Evolutionary conservation across 2,113 vertebrate species (phyloP), one percentile per base, ranked within the genome.

Genomic region (Gnathochromis pfefferi): DNA sequence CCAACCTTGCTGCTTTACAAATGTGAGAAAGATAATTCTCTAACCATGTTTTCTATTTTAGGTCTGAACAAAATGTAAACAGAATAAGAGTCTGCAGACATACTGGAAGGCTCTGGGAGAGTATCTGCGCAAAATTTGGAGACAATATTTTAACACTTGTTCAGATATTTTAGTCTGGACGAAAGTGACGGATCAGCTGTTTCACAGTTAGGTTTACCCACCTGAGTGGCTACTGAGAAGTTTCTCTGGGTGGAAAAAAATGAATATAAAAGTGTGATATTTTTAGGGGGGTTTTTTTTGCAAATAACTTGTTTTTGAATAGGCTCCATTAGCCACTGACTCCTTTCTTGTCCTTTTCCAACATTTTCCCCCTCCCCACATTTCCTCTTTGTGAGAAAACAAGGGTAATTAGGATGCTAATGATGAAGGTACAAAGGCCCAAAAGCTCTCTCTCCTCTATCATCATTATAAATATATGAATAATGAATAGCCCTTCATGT

Each of bases 241-340:
- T 45, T 7, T 31, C 40, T 60, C 23, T 28, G 23, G 40, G 42
- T 75, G 70, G 60, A 28, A 75, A 75, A 70, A 28, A 73, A 2
- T 73, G 4, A 45, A 9, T 75, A 19, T 75, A 2, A 23, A 17
- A n/a, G 26, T 78, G 14, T 31, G 16, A 78, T 51, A 31, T 31
- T 31, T 28, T 49, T 75, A 1, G 16, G 13, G 14, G 0, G 0
- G 1, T 0, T 7, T 75, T 78, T 78, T 47, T 12, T 2, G 14
- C 14, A 75, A 49, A 49, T 73, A 73, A 26, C 8, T 26, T 73
- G n/a, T 73, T 73, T 16, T 45, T 23, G 17, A 73, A 73, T 7
- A 49, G 42, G 9, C 23, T 75, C 70, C 35, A 51, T 12, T 35
- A 38, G 16, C 14, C 10, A 42, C 63, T 21, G 31, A 85, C 23